Evolutionary conservation across 2,113 vertebrate genomes (phyloP).

Genomic region (Paracanthobrama guichenoti): DNA sequence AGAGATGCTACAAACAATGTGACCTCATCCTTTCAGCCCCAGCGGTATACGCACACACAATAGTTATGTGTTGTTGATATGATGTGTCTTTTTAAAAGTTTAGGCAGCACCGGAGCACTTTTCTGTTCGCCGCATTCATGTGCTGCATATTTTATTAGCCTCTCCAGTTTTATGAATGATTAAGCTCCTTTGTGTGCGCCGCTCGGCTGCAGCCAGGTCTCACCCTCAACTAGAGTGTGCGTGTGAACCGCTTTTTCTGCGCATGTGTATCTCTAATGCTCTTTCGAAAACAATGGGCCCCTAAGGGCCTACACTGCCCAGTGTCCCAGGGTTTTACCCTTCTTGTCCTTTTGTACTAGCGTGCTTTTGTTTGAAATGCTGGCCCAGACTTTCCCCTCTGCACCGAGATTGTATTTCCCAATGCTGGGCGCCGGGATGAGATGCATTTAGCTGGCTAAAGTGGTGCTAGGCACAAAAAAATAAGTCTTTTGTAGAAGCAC

Average conservation of each 20-base stretch:
- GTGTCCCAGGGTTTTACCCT: background rate
- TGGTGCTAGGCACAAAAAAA: slow-evolving; percentile 46
- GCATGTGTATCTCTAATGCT: slow-evolving; percentile 8
- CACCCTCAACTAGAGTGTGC: background rate
- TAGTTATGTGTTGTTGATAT: slow-evolving; percentile 36
- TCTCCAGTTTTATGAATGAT: slow-evolving; percentile 53
- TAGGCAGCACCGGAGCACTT: slow-evolving; percentile 31
- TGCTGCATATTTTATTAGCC: slow-evolving; percentile 54
- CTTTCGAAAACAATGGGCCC: background rate
- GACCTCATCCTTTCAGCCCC: slow-evolving; percentile 60
- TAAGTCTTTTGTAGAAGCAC: slow-evolving; percentile 43
- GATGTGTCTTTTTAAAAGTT: slow-evolving; percentile 41
- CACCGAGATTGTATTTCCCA: slow-evolving; percentile 42
- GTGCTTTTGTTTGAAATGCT: slow-evolving; percentile 45
- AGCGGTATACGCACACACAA: slow-evolving; percentile 37
- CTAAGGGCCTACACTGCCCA: background rate
- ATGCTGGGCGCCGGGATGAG: slow-evolving; percentile 23
- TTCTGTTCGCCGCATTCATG: slow-evolving; percentile 31
- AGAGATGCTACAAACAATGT: slow-evolving; percentile 67
- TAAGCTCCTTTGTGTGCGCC: slow-evolving; percentile 40
- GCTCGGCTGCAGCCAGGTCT: slow-evolving; percentile 21
- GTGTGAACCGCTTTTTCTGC: slow-evolving; percentile 1
- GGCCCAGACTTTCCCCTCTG: slow-evolving; percentile 31
- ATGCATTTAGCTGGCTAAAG: slow-evolving; percentile 48
- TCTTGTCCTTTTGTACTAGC: background rate